Evolutionary conservation across 2,888 invertebrate species (phyloP).

Genomic region (Archips crataeganus): DNA sequence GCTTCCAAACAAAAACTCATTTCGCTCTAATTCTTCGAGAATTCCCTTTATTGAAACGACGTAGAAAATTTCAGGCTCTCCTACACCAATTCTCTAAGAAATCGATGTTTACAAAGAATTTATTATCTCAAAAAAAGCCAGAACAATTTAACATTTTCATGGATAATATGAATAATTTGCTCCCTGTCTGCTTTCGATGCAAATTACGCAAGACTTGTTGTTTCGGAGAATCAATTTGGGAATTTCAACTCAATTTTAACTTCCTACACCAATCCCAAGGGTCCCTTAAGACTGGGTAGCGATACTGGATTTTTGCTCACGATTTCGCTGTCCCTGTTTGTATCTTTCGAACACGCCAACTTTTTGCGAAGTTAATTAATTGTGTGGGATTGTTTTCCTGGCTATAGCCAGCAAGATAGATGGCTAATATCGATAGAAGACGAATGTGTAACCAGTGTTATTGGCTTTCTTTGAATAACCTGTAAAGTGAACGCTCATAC

Average conservation of each 20-base stretch:
- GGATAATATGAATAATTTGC: conserved; percentile 14
- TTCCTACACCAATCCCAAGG: conserved; percentile 32
- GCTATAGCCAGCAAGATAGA: no score
- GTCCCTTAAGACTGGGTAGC: conserved; percentile 21
- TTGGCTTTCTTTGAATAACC: no score
- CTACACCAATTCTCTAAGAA: background rate
- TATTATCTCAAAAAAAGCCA: conserved; percentile 7
- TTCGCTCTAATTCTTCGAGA: conserved; percentile 32
- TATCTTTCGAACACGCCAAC: conserved; percentile 2
- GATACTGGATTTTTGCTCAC: conserved; percentile 5
- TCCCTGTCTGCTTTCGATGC: conserved; percentile 19
- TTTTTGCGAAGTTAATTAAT: conserved; percentile 14
- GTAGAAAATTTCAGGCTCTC: conserved; percentile 4
- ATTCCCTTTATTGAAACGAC: conserved; percentile 22
- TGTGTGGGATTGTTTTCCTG: background rate
- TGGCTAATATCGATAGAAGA: no score
- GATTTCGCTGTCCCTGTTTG: conserved; percentile 3
- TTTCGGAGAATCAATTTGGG: conserved; percentile 31
- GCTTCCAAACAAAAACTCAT: conserved; percentile 39
- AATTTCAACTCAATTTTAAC: conserved; percentile 34
- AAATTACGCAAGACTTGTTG: conserved; percentile 31
- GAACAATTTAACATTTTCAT: conserved; percentile 20
- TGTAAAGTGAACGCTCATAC: no score
- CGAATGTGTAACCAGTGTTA: no score
- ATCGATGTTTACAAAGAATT: conserved; percentile 24